Evolutionary conservation across 2,888 invertebrate species (phyloP).

Genomic region (Papilio gigon): DNA sequence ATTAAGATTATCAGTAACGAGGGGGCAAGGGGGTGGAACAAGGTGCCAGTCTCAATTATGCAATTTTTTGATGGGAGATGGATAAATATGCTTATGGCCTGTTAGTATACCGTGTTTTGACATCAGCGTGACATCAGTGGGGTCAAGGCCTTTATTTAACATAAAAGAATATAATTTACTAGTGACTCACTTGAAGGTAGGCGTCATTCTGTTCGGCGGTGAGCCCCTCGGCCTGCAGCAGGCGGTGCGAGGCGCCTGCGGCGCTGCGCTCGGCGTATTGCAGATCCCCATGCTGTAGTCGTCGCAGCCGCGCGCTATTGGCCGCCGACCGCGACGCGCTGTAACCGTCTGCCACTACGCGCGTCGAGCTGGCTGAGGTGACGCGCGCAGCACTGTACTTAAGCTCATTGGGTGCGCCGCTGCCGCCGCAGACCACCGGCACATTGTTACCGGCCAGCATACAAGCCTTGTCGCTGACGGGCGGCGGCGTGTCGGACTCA

Average conservation of each 20-base stretch:
- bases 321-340: constrained; percentile 85
- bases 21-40: background rate
- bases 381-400: constrained; percentile 93
- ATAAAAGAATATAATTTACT: background rate
- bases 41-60: background rate
- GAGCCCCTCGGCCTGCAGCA: constrained; percentile 92
- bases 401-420: constrained; percentile 84
- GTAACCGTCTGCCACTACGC: constrained; percentile 91
- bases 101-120: background rate
- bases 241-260: constrained; percentile 89
- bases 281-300: constrained; percentile 90
- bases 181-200: constrained; percentile 86
- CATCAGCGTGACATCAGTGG: too few species aligned
- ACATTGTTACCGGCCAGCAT: constrained; percentile 72
- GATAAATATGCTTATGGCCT: background rate
- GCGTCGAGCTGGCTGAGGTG: constrained; percentile 87
- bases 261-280: constrained; percentile 91
- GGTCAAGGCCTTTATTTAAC: background rate
- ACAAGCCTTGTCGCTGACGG: constrained; percentile 73
- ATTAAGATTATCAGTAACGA: background rate
- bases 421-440: constrained; percentile 52
- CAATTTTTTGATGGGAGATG: too few species aligned
- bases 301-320: constrained; percentile 75
- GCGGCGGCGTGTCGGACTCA: constrained; percentile 88
- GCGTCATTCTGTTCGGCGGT: constrained; percentile 93